Conservation (phyloP, 2,113 vertebrate species). For the Plectropomus leopardus region DNA sequence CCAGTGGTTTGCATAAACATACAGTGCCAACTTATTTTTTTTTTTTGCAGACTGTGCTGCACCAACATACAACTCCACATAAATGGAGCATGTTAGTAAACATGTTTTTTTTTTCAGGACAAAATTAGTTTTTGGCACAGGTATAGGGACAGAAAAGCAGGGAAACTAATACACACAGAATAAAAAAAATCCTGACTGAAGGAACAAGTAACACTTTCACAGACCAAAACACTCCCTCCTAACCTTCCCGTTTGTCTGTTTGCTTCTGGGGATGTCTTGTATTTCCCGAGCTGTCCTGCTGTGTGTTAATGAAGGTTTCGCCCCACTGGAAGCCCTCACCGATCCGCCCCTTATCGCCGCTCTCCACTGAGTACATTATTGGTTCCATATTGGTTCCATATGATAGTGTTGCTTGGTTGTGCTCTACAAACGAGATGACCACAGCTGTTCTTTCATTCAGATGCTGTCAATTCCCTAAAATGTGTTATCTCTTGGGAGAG, state of each 20-base stretch:
- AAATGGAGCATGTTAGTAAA: not conserved
- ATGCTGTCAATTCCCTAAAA: not conserved
- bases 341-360: constrained; percentile 49
- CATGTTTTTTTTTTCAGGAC: too few relatives aligned
- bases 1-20: too few relatives aligned
- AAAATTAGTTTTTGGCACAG: not conserved
- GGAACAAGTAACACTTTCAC: not conserved
- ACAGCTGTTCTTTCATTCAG: not conserved
- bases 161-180: not conserved
- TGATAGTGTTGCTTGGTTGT: constrained; percentile 2
- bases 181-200: not conserved
- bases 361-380: constrained; percentile 55
- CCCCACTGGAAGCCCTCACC: constrained; percentile 68
- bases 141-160: not conserved
- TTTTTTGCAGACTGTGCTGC: too few relatives aligned
- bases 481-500: not conserved
- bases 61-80: not conserved
- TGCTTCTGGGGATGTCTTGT: constrained; percentile 69
- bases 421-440: not conserved
- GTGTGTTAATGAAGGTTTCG: constrained; percentile 82
- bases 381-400: constrained; percentile 58
- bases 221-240: constrained; percentile 2
- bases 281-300: constrained; percentile 82
- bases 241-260: constrained; percentile 67
- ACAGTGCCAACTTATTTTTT: too few relatives aligned